Evolutionary conservation across 2,797 vertebrate species (phyloP), one percentile per base, ranked within the genome.

Genomic region (Bradypodion ventrale): DNA sequence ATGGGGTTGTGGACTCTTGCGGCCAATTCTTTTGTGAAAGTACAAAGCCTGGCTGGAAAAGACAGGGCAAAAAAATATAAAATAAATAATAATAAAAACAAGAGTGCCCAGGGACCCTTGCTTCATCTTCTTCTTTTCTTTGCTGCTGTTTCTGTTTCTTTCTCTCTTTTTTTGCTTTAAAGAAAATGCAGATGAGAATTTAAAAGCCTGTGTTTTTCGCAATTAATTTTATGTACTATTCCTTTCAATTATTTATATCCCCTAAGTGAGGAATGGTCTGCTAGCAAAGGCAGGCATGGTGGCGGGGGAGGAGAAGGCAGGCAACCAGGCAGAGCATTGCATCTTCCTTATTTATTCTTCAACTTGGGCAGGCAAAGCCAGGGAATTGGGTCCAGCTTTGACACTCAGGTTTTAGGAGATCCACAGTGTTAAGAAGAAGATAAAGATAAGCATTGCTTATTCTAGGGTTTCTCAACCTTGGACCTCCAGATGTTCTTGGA

Each of bases 171-270:
- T 76, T 69, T 44, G 46, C 40, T 69, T 56, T 60, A 44, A 70
- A 68, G 52, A 72, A 84, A 92, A 94, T 92, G 87, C 79, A 91
- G 88, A 93, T 90, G 88, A 92, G 87, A 89, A 90, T 92, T 92
- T 92, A 92, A 94, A 92, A 94, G 91, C 88, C 83, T 87, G 75
- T 89, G 75, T 92, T 93, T 94, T 91, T 84, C 78, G 89, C 94
- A 93, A 92, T 92, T 94, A 94, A 94, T 94, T 92, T 90, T 94
- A 93, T 90, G 80, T 91, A 92, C 91, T 94, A 87, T 92, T 93
- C 90, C 89, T 92, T 87, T 93, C 88, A 92, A 93, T 93, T 93
- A 94, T 94, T 93, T 93, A 93, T 91, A 83, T 83, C 82, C 80
- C 75, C 82, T 80, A 91, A 90, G 93, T 92, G 88, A 94, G 85